Evolutionary conservation across 2,113 vertebrate species (phyloP).

Genomic region (Steatornis caripensis): DNA sequence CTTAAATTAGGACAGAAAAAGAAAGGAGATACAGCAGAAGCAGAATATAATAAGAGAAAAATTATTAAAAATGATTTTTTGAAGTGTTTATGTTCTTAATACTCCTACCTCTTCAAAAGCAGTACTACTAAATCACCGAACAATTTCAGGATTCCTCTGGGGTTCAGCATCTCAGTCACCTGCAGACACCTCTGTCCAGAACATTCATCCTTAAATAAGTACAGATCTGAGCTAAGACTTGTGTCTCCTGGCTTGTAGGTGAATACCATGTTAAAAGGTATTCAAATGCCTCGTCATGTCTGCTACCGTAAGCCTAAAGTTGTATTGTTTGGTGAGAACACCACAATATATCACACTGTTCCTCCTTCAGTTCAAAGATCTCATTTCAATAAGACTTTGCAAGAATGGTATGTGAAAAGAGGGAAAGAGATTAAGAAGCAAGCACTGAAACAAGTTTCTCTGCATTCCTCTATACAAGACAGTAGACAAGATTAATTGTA

Average conservation of each 20-base stretch:
- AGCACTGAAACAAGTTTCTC: background rate
- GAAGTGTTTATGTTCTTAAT: background rate
- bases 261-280: background rate
- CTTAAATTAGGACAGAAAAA: background rate
- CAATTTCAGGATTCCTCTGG: background rate
- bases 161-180: background rate
- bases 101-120: background rate
- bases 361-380: background rate
- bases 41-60: background rate
- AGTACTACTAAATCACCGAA: background rate
- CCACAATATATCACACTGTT: background rate
- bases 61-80: background rate
- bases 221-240: background rate
- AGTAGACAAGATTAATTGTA: background rate
- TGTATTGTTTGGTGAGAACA: background rate
- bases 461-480: background rate
- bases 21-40: background rate
- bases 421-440: background rate
- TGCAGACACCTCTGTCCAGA: background rate
- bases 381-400: background rate
- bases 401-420: background rate
- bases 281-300: background rate
- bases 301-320: background rate
- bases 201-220: background rate
- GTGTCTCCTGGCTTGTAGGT: background rate